Conservation (phyloP, 2,797 vertebrate genomes). For the Hydrolagus colliei region DNA sequence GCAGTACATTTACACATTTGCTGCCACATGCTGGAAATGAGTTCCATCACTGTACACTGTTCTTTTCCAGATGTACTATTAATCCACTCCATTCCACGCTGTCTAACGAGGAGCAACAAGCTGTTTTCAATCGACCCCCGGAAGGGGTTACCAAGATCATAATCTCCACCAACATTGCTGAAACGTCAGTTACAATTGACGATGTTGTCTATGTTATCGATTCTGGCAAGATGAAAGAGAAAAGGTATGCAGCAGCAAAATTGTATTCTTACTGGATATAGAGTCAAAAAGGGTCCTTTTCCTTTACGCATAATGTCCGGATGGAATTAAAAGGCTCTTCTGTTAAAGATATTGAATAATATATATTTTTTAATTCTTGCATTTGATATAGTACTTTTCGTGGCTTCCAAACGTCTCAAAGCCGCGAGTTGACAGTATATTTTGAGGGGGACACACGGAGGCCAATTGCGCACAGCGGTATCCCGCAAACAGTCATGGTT, state of each 20-base stretch:
- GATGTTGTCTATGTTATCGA: constrained; percentile 94
- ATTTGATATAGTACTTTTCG: too few species aligned
- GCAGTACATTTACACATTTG: too few species aligned
- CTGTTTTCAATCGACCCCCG: constrained; percentile 78
- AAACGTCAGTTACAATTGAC: constrained; percentile 93
- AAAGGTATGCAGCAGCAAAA: constrained; percentile 61
- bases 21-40: background rate
- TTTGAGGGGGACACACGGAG: too few species aligned
- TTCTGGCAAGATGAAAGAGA: constrained; percentile 96
- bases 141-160: constrained; percentile 85
- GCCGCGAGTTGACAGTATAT: too few species aligned
- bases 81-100: constrained; percentile 90
- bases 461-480: too few species aligned
- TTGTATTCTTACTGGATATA: background rate
- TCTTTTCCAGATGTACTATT: constrained; percentile 69
- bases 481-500: too few species aligned
- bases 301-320: background rate
- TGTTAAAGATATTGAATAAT: too few species aligned
- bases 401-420: too few species aligned
- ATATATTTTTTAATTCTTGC: too few species aligned
- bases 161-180: constrained; percentile 96
- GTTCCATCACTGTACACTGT: background rate
- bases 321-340: too few species aligned
- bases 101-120: constrained; percentile 90
- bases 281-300: background rate